phyloP scores from a whole-genome alignment of 2,797 vertebrate species.

The Schizothorax lantsangensis region DNA sequence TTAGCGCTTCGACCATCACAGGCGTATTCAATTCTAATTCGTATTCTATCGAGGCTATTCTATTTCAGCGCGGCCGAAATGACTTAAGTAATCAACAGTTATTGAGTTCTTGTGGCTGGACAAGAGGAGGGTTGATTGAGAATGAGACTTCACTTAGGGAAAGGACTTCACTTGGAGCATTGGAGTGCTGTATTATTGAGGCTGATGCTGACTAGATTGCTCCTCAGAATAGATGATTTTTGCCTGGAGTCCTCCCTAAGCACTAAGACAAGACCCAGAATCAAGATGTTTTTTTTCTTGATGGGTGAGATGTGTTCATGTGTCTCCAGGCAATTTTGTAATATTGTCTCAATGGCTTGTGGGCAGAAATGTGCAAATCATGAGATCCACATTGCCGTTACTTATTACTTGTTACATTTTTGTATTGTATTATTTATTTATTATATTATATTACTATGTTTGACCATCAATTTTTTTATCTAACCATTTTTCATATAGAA shows the following conservation, averaged over 20 bases:
- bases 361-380: background rate
- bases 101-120: constrained; percentile 62
- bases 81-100: constrained; percentile 63
- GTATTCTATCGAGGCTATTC: constrained; percentile 53
- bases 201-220: constrained; percentile 53
- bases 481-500: background rate
- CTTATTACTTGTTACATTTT: background rate
- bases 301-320: constrained; percentile 36
- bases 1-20: background rate
- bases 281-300: constrained; percentile 53
- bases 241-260: constrained; percentile 51
- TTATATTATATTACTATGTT: background rate
- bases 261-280: constrained; percentile 29
- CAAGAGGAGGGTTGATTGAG: constrained; percentile 63
- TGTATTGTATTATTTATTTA: background rate
- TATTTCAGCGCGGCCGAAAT: constrained; percentile 54
- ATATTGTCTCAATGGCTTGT: constrained; percentile 15
- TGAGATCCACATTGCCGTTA: background rate
- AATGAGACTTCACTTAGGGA: constrained; percentile 60
- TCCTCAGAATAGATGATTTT: constrained; percentile 59
- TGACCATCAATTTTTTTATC: background rate
- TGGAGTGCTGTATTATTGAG: constrained; percentile 59
- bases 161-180: constrained; percentile 53
- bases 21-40: constrained; percentile 35
- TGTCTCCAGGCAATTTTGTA: constrained; percentile 37